Evolutionary conservation across 2,113 vertebrate genomes (phyloP), one percentile per base, ranked within the genome.

Genomic region (Sylvilagus bachmani): DNA sequence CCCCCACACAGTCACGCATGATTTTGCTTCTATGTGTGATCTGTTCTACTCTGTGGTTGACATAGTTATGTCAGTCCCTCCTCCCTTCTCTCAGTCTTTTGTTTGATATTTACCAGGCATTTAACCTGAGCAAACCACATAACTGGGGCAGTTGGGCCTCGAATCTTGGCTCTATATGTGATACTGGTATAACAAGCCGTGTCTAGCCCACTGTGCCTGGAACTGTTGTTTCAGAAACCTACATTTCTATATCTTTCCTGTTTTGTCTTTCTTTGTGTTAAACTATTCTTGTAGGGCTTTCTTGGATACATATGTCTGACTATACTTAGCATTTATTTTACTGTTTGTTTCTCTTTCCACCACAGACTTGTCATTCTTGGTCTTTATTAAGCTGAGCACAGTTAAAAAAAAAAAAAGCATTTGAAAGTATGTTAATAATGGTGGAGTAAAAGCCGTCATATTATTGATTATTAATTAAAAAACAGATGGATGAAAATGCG

Each of bases 401-500:
- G 27, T 38, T 44, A 1, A 44, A 58, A 58, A 14, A 49, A 79
- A 85, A 69, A 38, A 44, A 58, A 89, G 36, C 53, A 49, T 94
- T 87, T 78, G 19, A 75, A 78, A 81, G 6, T 55, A 33, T 70
- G 27, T 75, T 90, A 80, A 67, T 70, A 55, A 38, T 51, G 86
- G 27, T 5, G 12, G 44, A 31, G 22, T 17, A 24, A 82, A 69
- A 85, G 62, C 6, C 22, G 62, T 91, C 36, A 66, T 75, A 7
- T 73, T 84, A 25, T 67, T 93, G n/a, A 12, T 80, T 77, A n/a
- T 67, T 78, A 67, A 58, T 84, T 90, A 87, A 78, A 89, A 83
- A 78, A 4, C 25, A 69, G 53, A 51, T 53, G 5, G 61, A 1
- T 27, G 13, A 25, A 92, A 84, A 88, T 75, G 10, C 0, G 24